Conservation (phyloP, 1,140 invertebrate species). For the Meteorus sp. region DNA sequence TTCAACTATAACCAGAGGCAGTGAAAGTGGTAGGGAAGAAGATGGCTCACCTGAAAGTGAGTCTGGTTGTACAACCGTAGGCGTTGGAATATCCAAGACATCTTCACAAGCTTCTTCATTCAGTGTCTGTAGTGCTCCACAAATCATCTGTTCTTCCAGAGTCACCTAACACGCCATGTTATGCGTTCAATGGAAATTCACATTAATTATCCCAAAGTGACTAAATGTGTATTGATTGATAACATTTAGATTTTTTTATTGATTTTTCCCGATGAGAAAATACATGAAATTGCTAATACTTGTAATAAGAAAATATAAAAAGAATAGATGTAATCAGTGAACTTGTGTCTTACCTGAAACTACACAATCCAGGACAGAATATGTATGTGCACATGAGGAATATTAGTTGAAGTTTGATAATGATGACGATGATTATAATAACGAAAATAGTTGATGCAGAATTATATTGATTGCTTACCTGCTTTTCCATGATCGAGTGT, state of each 20-base stretch:
- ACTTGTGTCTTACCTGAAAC: background rate
- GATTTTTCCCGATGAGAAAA: background rate
- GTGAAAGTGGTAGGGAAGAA: slow-evolving; percentile 51
- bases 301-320: slow-evolving; percentile 9
- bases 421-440: too few species aligned
- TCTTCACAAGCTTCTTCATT: slow-evolving; percentile 92
- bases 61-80: slow-evolving; percentile 43
- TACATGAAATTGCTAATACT: background rate
- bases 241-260: slow-evolving; percentile 12
- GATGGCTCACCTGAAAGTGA: slow-evolving; percentile 56
- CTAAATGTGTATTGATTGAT: slow-evolving; percentile 11
- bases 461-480: slow-evolving; percentile 56
- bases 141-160: slow-evolving; percentile 92
- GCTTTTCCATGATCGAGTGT: slow-evolving; percentile 74
- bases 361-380: background rate
- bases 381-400: background rate
- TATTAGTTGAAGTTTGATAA: background rate
- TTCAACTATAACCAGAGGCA: slow-evolving; percentile 58
- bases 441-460: background rate
- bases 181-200: too few species aligned
- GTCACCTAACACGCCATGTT: slow-evolving; percentile 72
- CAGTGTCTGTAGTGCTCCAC: slow-evolving; percentile 85
- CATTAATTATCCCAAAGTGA: too few species aligned
- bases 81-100: slow-evolving; percentile 65
- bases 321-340: background rate